Base-by-base conservation (phyloP, 35 echinoderm and acorn worm genomes). In the Patiria miniata region DNA sequence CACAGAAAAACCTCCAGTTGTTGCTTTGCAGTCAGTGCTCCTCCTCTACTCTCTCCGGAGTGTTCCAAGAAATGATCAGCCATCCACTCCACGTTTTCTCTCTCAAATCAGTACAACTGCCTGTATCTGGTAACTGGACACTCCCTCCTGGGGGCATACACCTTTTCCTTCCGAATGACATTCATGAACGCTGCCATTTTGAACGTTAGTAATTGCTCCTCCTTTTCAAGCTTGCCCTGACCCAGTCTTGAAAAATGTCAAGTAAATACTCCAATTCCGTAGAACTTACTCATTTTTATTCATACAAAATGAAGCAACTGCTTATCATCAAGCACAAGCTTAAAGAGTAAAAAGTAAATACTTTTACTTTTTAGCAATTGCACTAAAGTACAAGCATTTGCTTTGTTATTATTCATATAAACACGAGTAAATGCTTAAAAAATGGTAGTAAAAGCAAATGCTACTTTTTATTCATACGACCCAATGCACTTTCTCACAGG, bases 1-100 rank as follows among this genome's bases (percentile, higher is more conserved):
- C 78, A 1, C 8, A 37, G 37, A 80, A 80, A 80, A 37, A 80
- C 37, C 78, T 37, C 5, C 23, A 80, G 15, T n/a, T 39, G 0
- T 39, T 80, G 78, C 22, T 80, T 80, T 18, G 15, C 2, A 39
- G 29, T 80, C 39, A 80, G 37, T 37, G 78, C 78, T 10, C 78
- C 78, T 80, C 78, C 78, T 36, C 78, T 29, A 7, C 0, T 80
- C 22, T 80, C 37, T 9, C 29, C 17, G 23, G 15, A 37, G 19
- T 29, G 29, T 19, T 39, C 26, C 15, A 80, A 39, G 37, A 80
- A 80, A 80, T 80, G 37, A 37, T 80, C 78, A 0, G 78, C 26
- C 78, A 32, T 37, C 39, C 78, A 80, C 39, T 77, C 68, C 23
- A 77, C 68, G 30, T 77, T 77, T 26, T 36, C 21, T 12, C 14